A percentile compares a stretch with the other conserved stretches of the same genome.
Conservation (phyloP, 2,888 invertebrate genomes). For the Lasioglossum oenotherae region DNA sequence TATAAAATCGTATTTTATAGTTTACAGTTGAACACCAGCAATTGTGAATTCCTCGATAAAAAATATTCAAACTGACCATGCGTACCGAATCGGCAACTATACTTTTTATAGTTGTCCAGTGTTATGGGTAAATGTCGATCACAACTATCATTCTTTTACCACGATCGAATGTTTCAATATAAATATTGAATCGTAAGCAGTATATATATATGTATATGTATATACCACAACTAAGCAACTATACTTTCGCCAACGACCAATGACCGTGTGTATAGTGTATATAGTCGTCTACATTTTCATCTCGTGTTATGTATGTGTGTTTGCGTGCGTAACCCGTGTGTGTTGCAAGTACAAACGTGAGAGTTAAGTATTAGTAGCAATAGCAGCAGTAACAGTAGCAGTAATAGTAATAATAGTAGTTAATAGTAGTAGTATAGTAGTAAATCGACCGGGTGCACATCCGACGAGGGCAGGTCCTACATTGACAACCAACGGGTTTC, state of each 20-base stretch:
- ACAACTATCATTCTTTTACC: not conserved
- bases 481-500: conserved; percentile 25
- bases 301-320: not conserved
- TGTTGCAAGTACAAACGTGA: conserved; percentile 61
- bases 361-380: conserved; percentile 50
- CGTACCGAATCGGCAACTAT: not conserved
- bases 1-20: not conserved
- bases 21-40: not conserved
- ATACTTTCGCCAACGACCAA: conserved; percentile 30
- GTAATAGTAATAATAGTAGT: conserved; percentile 50
- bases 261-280: conserved; percentile 24
- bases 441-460: conserved; percentile 62
- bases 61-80: not conserved
- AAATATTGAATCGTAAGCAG: not conserved
- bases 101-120: not conserved
- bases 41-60: not conserved
- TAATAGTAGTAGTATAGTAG: conserved; percentile 53
- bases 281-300: not conserved
- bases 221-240: conserved; percentile 17
- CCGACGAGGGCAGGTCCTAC: conserved; percentile 70
- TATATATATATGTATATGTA: not conserved
- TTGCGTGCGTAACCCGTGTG: conserved; percentile 21
- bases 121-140: not conserved
- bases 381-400: conserved; percentile 49
- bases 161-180: not conserved